Evolutionary conservation across 2,888 invertebrate genomes (phyloP).

Genomic region (Dichetophora obliterata): DNA sequence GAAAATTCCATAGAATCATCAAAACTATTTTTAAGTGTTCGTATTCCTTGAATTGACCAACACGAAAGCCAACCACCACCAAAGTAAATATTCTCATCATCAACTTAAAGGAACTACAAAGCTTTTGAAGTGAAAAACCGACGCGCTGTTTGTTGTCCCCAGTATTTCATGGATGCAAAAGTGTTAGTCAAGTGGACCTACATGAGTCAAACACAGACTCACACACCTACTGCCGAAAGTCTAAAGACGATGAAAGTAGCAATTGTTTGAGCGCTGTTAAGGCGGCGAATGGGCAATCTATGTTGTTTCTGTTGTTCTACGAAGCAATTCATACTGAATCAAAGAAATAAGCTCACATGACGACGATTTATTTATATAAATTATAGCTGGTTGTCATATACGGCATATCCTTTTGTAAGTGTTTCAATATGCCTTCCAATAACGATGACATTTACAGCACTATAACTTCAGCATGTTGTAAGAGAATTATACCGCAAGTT

Average conservation of each 20-base stretch:
- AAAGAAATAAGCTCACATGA: conserved; percentile 12
- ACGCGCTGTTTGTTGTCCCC: neutral
- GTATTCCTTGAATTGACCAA: conserved; percentile 52
- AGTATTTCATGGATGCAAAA: conserved; percentile 61
- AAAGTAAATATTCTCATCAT: neutral
- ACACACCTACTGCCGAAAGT: neutral
- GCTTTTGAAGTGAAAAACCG: neutral
- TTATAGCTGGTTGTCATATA: conserved; percentile 66
- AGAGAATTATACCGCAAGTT: too few species aligned
- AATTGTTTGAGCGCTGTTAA: neutral
- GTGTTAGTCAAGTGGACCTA: conserved; percentile 64
- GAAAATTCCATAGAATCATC: conserved; percentile 58
- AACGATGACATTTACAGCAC: conserved; percentile 52
- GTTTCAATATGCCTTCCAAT: conserved; percentile 56
- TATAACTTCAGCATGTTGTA: conserved; percentile 9
- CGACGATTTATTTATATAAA: conserved; percentile 53
- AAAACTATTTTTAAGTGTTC: conserved; percentile 53
- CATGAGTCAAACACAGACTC: conserved; percentile 46
- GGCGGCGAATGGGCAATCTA: neutral
- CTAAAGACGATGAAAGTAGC: neutral
- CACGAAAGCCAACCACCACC: too few species aligned
- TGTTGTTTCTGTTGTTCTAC: neutral
- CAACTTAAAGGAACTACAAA: neutral
- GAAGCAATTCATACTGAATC: neutral
- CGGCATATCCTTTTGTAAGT: conserved; percentile 66